phyloP scores from a whole-genome alignment of 2,113 vertebrate genomes.

The Cinclus mexicanus region DNA sequence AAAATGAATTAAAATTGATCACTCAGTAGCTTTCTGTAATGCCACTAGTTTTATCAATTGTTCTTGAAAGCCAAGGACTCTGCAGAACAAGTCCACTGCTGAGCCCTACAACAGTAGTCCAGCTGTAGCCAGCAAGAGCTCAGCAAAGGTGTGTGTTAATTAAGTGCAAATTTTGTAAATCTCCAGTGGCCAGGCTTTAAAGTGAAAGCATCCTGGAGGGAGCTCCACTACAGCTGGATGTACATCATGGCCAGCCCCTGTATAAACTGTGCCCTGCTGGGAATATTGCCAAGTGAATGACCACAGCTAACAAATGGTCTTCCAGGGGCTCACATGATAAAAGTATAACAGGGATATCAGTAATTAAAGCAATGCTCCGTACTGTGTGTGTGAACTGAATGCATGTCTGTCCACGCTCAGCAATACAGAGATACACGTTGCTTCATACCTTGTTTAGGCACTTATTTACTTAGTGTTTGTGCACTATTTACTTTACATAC shows the following conservation, averaged over 20 bases:
- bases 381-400: background rate
- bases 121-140: background rate
- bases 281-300: background rate
- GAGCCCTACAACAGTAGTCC: background rate
- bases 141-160: background rate
- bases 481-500: slow-evolving; percentile 61
- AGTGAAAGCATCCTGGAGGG: background rate
- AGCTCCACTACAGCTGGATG: background rate
- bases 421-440: background rate
- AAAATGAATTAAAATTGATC: background rate
- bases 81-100: background rate
- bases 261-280: background rate
- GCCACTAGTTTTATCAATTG: background rate
- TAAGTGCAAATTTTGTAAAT: background rate
- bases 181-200: background rate
- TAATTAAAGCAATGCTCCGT: background rate
- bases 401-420: background rate
- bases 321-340: background rate
- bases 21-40: background rate
- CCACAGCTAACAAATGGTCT: background rate
- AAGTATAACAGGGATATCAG: background rate
- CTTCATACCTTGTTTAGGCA: background rate
- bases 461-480: background rate
- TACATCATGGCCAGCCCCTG: background rate
- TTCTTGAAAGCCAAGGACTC: background rate